Conservation (phyloP, 2,797 vertebrate species). For the Oreortyx pictus region DNA sequence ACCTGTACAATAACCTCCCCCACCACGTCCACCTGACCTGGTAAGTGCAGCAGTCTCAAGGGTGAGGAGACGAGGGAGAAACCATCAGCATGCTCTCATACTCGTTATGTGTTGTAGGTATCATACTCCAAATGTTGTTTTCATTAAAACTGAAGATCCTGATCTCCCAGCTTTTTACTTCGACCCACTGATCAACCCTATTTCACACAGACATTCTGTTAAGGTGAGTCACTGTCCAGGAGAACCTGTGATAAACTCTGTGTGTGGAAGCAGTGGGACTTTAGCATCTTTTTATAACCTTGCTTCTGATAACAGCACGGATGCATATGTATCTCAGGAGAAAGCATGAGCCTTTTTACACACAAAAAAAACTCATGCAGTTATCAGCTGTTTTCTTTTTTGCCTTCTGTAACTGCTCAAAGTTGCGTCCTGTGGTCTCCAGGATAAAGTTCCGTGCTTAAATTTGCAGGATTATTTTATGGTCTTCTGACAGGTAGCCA, state of each 20-base stretch:
- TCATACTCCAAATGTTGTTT: conserved; percentile 97
- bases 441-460: neutral
- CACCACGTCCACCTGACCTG: conserved; percentile 98
- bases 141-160: conserved; percentile 99
- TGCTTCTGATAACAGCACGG: neutral
- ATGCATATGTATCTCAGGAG: accelerated
- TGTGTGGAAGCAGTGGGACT: neutral
- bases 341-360: neutral
- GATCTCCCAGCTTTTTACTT: conserved; percentile 99
- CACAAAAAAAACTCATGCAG: accelerated
- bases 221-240: conserved; percentile 82
- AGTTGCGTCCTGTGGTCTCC: neutral
- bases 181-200: conserved; percentile 98
- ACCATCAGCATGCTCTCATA: neutral
- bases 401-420: neutral
- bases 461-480: neutral
- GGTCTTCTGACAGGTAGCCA: neutral
- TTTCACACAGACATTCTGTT: conserved; percentile 97
- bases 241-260: neutral
- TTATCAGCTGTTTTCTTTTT: neutral
- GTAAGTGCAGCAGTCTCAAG: conserved; percentile 75
- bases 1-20: conserved; percentile 98
- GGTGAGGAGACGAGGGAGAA: neutral
- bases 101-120: conserved; percentile 82
- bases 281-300: neutral